phyloP scores from a whole-genome alignment of 2,888 invertebrate genomes.

The Lepetodrilus schrolli region DNA sequence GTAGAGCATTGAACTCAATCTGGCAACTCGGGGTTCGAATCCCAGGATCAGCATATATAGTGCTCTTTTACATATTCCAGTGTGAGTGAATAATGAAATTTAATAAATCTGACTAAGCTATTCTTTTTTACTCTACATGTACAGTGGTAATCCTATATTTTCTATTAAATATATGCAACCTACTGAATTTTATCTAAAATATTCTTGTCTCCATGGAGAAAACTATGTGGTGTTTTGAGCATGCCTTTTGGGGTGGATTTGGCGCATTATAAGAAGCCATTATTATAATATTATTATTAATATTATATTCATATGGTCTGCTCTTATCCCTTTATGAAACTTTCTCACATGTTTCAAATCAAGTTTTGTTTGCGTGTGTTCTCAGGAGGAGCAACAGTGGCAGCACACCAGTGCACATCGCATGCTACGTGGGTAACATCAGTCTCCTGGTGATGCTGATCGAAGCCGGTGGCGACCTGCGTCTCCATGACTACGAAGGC shows the following conservation, averaged over 20 bases:
- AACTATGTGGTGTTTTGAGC: background rate
- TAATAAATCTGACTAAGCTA: no score
- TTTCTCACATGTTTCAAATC: background rate
- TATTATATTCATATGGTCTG: background rate
- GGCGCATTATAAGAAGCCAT: background rate
- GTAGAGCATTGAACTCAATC: no score
- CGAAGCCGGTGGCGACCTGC: slow-evolving; percentile 75
- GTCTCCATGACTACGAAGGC: slow-evolving; percentile 74
- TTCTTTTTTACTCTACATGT: no score
- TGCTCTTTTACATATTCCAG: no score
- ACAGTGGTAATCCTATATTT: no score
- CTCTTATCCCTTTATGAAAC: background rate
- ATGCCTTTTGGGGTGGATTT: no score
- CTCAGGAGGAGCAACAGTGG: slow-evolving; percentile 73
- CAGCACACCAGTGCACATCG: slow-evolving; percentile 76
- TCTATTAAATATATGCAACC: no score
- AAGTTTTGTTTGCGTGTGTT: background rate
- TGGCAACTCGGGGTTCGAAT: no score
- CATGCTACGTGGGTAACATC: slow-evolving; percentile 72
- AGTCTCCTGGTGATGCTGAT: slow-evolving; percentile 71
- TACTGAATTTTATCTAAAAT: no score
- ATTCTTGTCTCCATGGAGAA: no score
- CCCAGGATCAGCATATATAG: no score
- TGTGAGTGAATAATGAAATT: no score
- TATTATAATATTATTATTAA: background rate